Percentiles rank a stretch among this genome's conserved stretches.
phyloP scores from a whole-genome alignment of 1,140 invertebrate genomes.

The Euwallacea fornicatus region DNA sequence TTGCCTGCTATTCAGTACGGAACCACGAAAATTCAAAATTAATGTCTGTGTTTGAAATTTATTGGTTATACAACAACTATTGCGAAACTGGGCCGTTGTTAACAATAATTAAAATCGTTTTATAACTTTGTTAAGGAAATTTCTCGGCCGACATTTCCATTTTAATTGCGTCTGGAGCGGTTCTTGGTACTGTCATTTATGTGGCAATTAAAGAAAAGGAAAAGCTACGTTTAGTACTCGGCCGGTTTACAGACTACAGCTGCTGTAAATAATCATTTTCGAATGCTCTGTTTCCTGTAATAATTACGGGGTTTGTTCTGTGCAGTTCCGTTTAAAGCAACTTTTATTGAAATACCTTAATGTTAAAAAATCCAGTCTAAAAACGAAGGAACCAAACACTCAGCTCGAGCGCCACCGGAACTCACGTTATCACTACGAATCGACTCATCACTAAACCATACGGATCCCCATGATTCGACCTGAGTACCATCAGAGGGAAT shows the following conservation, averaged over 20 bases:
- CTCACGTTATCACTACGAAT: conserved; percentile 1
- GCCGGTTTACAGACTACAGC: neutral
- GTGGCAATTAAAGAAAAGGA: neutral
- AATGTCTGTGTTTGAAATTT: neutral
- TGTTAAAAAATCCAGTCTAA: conserved; percentile 11
- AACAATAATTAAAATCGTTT: no score
- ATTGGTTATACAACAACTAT: no score
- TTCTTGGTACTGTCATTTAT: neutral
- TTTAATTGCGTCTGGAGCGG: no score
- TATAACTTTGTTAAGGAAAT: no score
- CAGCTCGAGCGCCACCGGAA: neutral
- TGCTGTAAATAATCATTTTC: conserved; percentile 28
- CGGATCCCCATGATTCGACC: neutral
- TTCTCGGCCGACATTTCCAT: no score
- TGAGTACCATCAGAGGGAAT: neutral
- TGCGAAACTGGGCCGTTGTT: no score
- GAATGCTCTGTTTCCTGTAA: conserved; percentile 16
- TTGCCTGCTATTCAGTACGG: conserved; percentile 1
- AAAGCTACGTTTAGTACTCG: neutral
- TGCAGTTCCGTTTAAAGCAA: no score
- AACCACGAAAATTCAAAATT: neutral
- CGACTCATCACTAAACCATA: neutral
- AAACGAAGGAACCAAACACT: neutral
- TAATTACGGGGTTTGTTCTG: conserved; percentile 3
- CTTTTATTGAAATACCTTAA: conserved; percentile 10